These are phyloP conservation scores for Perdita meconis DNA, from an alignment of 2,888 invertebrate genomes.

Conservation along the genomic window DNA sequence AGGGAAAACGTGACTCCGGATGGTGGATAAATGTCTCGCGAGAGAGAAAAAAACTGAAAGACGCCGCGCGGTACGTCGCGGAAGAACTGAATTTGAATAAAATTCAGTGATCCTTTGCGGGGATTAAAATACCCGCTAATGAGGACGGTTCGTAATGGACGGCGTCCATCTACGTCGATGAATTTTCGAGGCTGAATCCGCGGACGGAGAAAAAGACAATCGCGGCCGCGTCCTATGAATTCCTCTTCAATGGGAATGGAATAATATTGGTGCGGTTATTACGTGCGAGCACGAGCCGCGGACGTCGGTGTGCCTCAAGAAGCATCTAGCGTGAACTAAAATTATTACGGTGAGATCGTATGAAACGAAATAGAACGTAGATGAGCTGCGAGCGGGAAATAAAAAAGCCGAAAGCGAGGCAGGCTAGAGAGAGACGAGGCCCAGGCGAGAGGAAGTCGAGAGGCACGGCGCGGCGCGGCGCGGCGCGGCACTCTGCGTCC, in stretches of 20 bases:
- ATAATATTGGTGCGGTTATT: conserved; percentile 31
- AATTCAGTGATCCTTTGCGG: neutral
- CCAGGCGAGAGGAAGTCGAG: neutral
- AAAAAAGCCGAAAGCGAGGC: neutral
- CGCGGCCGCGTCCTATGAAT: neutral
- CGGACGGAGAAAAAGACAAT: conserved; percentile 4
- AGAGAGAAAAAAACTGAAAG: conserved; percentile 19
- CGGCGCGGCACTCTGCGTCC: conserved; percentile 25
- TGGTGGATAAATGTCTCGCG: conserved; percentile 27
- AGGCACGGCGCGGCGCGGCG: too few relatives aligned
- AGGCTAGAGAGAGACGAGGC: neutral
- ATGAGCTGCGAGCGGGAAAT: conserved; percentile 5
- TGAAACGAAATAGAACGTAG: conserved; percentile 41
- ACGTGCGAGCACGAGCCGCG: conserved; percentile 29
- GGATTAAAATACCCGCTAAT: conserved; percentile 40
- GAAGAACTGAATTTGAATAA: conserved; percentile 42
- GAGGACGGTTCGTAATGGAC: conserved; percentile 19
- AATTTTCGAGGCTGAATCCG: neutral
- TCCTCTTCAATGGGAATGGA: conserved; percentile 33
- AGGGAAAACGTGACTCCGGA: conserved; percentile 28
- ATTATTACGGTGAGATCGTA: conserved; percentile 47
- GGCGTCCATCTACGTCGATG: conserved; percentile 12
- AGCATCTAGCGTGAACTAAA: conserved; percentile 32
- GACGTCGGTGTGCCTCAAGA: neutral
- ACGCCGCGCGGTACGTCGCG: conserved; percentile 3